Evolutionary conservation across 1,140 invertebrate genomes (phyloP), one percentile per base, ranked within the genome.

Genomic region (Apis florea): DNA sequence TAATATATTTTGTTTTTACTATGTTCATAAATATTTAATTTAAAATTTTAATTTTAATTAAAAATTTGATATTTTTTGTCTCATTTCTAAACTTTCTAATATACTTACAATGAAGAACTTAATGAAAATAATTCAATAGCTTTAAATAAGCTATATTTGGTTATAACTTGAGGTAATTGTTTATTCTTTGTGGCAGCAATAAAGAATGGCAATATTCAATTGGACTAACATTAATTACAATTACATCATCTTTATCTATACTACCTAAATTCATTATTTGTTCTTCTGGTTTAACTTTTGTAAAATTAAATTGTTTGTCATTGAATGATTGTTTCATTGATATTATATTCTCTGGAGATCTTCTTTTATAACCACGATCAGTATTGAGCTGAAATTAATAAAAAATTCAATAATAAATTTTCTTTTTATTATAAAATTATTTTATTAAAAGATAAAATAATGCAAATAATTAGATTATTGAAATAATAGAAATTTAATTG

Each of bases 141-240:
- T 85, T 94, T 90, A 64, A 86, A 51, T 4, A 95, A 88, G 85
- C 94, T 94, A n/a, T 93, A 77, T 47, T 91, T 67, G 61, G 94
- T 94, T 26, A 95, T 83, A 63, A 94, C 87, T 93, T 97, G 97
- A 47, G 96, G 95, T 71, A 94, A 89, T 86, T 94, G 94, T 77
- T 91, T 89, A 31, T 94, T 21, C 96, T 86, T 82, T 95, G 93
- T 13, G 96, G 95, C 56, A 96, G 92, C 13, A 97, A 88, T 59
- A 97, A 93, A 83, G 94, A 95, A 91, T 97, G 96, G 58, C 95
- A 94, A 82, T 92, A 94, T 83, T 96, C 95, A 84, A 97, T 93
- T 4, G 97, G 97, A 89, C 96, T 97, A 6, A 95, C 94, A 94
- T 97, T 97, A 53, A 96, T 94, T 51, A 96, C 75, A 92, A 94